Conservation (phyloP, 1,140 invertebrate genomes). For the Idris sp. region DNA sequence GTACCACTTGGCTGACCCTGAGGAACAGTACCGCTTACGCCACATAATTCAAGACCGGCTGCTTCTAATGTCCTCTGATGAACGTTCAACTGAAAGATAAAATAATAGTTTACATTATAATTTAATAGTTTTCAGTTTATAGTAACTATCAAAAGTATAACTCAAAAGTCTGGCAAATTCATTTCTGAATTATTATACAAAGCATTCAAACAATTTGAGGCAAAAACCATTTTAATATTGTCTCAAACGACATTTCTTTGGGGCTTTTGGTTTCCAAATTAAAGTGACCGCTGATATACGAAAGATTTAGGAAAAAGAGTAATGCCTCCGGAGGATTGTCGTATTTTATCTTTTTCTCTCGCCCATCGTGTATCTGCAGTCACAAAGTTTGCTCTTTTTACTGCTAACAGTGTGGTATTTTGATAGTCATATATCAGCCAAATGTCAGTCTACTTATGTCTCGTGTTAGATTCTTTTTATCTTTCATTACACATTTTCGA, state of each 20-base stretch:
- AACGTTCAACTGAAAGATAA: slow-evolving; percentile 75
- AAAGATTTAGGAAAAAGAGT: slow-evolving; percentile 53
- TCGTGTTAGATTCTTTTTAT: slow-evolving; percentile 47
- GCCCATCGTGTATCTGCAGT: slow-evolving; percentile 30
- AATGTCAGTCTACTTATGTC: slow-evolving; percentile 54
- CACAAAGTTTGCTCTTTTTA: slow-evolving; percentile 53
- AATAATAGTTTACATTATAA: slow-evolving; percentile 17
- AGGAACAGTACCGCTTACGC: slow-evolving; percentile 73
- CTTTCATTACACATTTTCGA: slow-evolving; percentile 19
- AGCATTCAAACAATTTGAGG: no score
- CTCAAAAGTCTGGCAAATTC: no score
- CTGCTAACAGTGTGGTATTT: slow-evolving; percentile 51
- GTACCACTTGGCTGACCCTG: slow-evolving; percentile 76
- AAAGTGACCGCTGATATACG: slow-evolving; percentile 36
- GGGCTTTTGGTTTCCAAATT: slow-evolving; percentile 46
- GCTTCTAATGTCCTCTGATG: slow-evolving; percentile 76
- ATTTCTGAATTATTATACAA: no score
- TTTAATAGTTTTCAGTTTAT: slow-evolving; percentile 6
- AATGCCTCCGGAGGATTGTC: slow-evolving; percentile 9
- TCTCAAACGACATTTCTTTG: no score
- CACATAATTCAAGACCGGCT: slow-evolving; percentile 74
- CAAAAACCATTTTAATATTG: no score
- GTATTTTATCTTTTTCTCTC: slow-evolving; percentile 52
- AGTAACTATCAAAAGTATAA: no score
- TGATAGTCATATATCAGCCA: slow-evolving; percentile 60